Percentiles rank a stretch among this genome's conserved stretches.
phyloP scores from a whole-genome alignment of 2,113 vertebrate species.

The Blennius ocellaris region DNA sequence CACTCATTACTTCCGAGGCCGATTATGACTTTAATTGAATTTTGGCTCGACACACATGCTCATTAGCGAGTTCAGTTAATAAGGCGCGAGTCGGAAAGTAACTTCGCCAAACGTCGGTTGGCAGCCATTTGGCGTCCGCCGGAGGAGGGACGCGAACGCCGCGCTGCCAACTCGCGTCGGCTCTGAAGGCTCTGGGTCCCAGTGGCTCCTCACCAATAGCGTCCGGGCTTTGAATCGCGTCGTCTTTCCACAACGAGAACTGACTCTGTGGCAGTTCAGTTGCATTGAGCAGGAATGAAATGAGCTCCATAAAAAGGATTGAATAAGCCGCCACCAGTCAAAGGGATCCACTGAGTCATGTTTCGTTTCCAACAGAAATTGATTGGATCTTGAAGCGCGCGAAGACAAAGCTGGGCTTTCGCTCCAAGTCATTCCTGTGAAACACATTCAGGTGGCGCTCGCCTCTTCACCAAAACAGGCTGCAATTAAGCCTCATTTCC shows the following conservation, averaged over 20 bases:
- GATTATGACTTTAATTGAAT: constrained; percentile 56
- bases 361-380: constrained; percentile 2
- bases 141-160: constrained; percentile 7
- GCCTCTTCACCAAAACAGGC: constrained; percentile 40
- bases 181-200: too few relatives aligned
- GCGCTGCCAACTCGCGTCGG: constrained; percentile 17
- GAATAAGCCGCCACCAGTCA: constrained; percentile 4
- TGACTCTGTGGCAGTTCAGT: too few relatives aligned
- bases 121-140: constrained; percentile 11
- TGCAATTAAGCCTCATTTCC: constrained; percentile 49
- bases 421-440: not conserved
- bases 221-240: not conserved
- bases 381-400: constrained; percentile 17
- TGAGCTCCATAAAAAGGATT: not conserved
- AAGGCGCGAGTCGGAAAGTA: constrained; percentile 33
- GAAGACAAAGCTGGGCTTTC: not conserved
- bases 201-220: constrained; percentile 1
- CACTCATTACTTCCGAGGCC: constrained; percentile 27
- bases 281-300: not conserved
- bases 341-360: not conserved
- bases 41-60: constrained; percentile 51
- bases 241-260: not conserved
- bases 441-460: constrained; percentile 13
- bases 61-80: constrained; percentile 50
- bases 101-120: constrained; percentile 51